Conservation (phyloP, 2,888 invertebrate genomes). For the Dryomyza anilis region DNA sequence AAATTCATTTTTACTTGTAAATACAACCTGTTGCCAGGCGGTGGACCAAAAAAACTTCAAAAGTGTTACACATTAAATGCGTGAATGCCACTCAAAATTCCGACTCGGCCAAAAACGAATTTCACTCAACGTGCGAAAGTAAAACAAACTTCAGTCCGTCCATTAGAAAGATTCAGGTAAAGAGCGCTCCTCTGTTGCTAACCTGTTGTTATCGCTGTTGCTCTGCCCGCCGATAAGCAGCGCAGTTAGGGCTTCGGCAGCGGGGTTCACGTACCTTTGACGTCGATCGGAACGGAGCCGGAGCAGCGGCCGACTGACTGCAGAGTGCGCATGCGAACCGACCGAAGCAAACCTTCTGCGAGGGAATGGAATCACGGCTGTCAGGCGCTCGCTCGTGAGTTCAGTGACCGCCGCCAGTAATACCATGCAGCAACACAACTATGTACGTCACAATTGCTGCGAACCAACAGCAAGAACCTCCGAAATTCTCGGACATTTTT, state of each 20-base stretch:
- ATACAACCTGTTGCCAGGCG: too few species aligned
- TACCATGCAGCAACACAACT: background rate
- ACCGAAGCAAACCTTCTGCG: too few species aligned
- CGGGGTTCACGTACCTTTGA: background rate
- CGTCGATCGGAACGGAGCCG: background rate
- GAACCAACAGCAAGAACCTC: background rate
- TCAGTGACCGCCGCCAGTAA: conserved; percentile 4
- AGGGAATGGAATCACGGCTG: background rate
- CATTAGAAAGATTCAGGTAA: background rate
- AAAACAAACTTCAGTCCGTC: background rate
- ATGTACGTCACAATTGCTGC: conserved; percentile 12
- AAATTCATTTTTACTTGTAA: too few species aligned
- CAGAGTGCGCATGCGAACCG: background rate
- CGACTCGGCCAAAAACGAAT: background rate
- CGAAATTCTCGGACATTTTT: background rate
- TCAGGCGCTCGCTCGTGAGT: background rate
- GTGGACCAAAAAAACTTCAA: too few species aligned
- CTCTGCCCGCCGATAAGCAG: background rate
- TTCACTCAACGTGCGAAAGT: conserved; percentile 4
- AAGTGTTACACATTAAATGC: too few species aligned
- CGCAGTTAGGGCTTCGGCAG: background rate
- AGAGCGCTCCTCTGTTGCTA: too few species aligned
- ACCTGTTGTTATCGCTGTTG: background rate
- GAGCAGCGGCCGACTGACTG: background rate
- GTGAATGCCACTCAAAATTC: background rate